Evolutionary conservation across 1,140 invertebrate species (phyloP).

Genomic region (Drosophila tsacasi): DNA sequence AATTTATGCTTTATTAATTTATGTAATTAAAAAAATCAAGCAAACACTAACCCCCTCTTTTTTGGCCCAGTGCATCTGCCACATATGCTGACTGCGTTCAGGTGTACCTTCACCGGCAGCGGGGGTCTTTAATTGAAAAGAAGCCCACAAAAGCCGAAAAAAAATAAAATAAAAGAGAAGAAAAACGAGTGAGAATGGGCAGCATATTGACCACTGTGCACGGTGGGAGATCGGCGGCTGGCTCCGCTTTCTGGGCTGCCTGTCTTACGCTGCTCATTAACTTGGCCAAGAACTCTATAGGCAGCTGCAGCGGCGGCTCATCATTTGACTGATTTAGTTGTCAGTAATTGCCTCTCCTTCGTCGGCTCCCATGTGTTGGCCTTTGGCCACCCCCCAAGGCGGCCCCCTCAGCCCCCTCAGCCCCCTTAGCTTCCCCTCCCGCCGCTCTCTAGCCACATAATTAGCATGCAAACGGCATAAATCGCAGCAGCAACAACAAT

Average conservation of each 20-base stretch:
- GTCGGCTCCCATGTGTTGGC: constrained; percentile 2
- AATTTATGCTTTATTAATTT: too few species aligned
- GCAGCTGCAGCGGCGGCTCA: constrained; percentile 17
- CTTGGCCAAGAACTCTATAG: constrained; percentile 79
- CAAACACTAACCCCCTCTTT: not conserved
- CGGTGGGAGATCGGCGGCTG: constrained; percentile 66
- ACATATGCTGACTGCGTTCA: constrained; percentile 30
- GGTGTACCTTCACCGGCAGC: constrained; percentile 27
- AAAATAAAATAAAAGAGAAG: constrained; percentile 1
- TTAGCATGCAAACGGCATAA: constrained; percentile 83
- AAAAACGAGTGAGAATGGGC: not conserved
- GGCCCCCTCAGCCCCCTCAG: not conserved
- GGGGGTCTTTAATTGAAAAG: constrained; percentile 75
- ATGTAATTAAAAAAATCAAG: too few species aligned
- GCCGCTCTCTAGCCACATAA: constrained; percentile 49
- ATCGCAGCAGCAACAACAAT: constrained; percentile 79
- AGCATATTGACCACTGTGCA: constrained; percentile 59
- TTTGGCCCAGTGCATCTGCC: constrained; percentile 17
- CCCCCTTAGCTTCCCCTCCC: not conserved
- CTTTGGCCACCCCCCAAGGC: not conserved
- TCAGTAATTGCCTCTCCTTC: constrained; percentile 52
- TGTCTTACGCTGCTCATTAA: constrained; percentile 79
- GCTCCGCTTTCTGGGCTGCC: constrained; percentile 47
- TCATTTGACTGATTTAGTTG: constrained; percentile 79
- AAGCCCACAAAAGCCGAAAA: constrained; percentile 35